A percentile compares a stretch with the other conserved stretches of the same genome.
These are phyloP conservation scores for Peromyscus eremicus DNA, from an alignment of 2,797 vertebrate genomes.

Conservation along the genomic window DNA sequence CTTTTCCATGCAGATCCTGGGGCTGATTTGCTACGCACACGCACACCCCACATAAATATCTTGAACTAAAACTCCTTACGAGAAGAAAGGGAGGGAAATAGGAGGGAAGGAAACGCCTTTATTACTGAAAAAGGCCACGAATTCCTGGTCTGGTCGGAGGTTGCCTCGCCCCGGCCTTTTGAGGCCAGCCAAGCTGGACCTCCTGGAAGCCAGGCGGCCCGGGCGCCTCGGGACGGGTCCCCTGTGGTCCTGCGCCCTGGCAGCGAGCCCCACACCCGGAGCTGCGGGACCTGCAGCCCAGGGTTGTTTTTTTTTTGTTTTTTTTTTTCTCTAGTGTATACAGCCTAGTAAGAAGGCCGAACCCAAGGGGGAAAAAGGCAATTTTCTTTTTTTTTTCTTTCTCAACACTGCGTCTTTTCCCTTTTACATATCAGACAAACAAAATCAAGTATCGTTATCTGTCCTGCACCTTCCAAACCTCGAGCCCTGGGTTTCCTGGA, in stretches of 20 bases:
- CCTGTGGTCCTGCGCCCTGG: not conserved
- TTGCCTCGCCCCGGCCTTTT: not conserved
- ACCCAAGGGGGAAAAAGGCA: not conserved
- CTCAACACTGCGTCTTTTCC: constrained; percentile 33
- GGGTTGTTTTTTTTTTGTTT: not conserved
- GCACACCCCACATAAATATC: not conserved
- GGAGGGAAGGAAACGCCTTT: not conserved
- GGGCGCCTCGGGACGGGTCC: not conserved
- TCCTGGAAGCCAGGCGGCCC: not conserved
- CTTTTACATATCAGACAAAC: constrained; percentile 38
- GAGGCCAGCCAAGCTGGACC: not conserved
- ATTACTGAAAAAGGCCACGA: not conserved
- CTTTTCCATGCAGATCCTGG: not conserved
- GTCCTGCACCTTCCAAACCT: constrained; percentile 7
- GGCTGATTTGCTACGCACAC: not conserved
- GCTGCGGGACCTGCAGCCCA: not conserved
- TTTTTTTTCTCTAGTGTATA: not conserved
- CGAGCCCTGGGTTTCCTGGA: constrained; percentile 38
- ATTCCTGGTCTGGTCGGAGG: not conserved
- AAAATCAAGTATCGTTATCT: constrained; percentile 20
- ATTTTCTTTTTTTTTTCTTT: not conserved
- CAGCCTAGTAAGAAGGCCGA: not conserved
- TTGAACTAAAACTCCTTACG: not conserved
- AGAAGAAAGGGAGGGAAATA: not conserved
- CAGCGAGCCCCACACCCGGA: not conserved